phyloP scores from a whole-genome alignment of 2,113 vertebrate species.

The Eidolon helvum region DNA sequence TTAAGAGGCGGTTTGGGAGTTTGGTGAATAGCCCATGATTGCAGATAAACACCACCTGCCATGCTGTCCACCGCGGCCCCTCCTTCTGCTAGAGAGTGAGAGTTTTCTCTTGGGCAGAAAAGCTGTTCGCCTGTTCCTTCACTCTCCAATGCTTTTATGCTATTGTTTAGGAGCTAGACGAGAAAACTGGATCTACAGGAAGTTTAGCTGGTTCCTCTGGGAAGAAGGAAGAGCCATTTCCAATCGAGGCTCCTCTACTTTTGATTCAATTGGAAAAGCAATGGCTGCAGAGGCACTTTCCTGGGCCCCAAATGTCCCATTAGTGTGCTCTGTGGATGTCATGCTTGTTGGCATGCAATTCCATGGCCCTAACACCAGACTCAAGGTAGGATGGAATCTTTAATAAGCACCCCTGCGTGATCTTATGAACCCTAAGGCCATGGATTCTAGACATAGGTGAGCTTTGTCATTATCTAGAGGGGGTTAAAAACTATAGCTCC shows the following conservation, averaged over 20 bases:
- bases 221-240: conserved; percentile 35
- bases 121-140: background rate
- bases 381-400: background rate
- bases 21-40: conserved; percentile 74
- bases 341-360: background rate
- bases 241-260: background rate
- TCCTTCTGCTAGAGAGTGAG: background rate
- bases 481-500: background rate
- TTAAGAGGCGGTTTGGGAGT: conserved; percentile 50
- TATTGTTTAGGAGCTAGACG: background rate
- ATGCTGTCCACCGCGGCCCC: background rate
- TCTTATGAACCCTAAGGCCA: background rate
- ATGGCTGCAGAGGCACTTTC: background rate
- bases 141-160: conserved; percentile 6
- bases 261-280: conserved; percentile 18
- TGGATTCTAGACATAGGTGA: background rate
- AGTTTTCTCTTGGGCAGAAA: background rate
- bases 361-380: background rate
- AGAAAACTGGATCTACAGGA: conserved; percentile 44
- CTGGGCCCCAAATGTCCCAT: background rate
- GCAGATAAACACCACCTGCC: conserved; percentile 72
- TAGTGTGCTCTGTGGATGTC: background rate
- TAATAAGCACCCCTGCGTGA: background rate
- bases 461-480: background rate
- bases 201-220: conserved; percentile 16